These are phyloP conservation scores for Phasianus colchicus DNA, from an alignment of 2,113 vertebrate species.

Conservation along the genomic window DNA sequence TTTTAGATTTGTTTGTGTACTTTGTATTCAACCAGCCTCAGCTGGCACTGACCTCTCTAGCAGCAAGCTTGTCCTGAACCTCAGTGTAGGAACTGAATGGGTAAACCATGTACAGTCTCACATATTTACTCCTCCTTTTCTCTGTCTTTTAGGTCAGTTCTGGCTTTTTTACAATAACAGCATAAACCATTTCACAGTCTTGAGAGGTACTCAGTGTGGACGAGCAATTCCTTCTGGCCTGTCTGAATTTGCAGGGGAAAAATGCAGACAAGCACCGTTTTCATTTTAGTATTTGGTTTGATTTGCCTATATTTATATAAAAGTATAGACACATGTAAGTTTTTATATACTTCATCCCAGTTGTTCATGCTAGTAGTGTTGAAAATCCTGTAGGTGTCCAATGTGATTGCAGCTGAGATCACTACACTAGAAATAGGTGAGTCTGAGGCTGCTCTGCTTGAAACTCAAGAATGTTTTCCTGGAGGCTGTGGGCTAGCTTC, in stretches of 20 bases:
- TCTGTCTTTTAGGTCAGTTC: neutral
- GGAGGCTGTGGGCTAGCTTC: neutral
- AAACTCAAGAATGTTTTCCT: neutral
- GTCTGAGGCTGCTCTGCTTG: neutral
- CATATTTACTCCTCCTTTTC: neutral
- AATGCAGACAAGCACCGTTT: neutral
- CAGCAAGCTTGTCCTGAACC: neutral
- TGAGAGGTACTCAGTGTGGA: neutral
- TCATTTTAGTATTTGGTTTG: neutral
- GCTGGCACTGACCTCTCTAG: neutral
- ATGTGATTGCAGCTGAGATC: neutral
- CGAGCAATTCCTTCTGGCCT: neutral
- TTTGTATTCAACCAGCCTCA: neutral
- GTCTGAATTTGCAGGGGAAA: neutral
- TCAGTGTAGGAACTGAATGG: rapidly evolving
- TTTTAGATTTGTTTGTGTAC: neutral
- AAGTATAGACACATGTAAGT: neutral
- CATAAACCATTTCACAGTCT: neutral
- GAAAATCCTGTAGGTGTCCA: neutral
- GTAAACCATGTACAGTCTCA: neutral
- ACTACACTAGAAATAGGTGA: neutral
- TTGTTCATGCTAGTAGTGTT: neutral
- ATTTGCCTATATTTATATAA: neutral
- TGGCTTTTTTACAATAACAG: neutral
- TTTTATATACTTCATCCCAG: neutral